These are phyloP conservation scores for Aurelia sp. DNA, from an alignment of 30 jellyfish, hydroid and myxozoan species.

Conservation along the genomic window DNA sequence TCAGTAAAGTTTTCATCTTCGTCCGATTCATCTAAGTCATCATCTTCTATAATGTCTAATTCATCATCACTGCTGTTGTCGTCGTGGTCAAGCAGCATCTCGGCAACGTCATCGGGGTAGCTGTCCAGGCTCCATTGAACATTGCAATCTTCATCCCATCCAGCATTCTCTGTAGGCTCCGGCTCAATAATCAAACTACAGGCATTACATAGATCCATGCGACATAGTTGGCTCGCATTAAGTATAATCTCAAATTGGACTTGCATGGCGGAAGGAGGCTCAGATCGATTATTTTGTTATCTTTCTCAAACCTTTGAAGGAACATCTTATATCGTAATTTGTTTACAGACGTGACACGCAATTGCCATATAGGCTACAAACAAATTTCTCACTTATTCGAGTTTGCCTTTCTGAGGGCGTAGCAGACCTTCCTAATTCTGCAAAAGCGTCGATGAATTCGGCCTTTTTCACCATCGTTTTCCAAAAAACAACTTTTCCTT, in stretches of 20 bases:
- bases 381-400: constrained; percentile 38
- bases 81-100: constrained; percentile 20
- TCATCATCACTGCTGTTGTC: constrained; percentile 19
- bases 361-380: constrained; percentile 36
- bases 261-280: constrained; percentile 59
- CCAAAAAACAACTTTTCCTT: constrained; percentile 46
- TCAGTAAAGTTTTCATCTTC: too few relatives aligned
- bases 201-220: constrained; percentile 51
- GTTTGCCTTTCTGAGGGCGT: background rate
- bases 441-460: constrained; percentile 34
- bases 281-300: constrained; percentile 42
- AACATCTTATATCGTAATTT: constrained; percentile 22
- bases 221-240: constrained; percentile 53
- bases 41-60: background rate
- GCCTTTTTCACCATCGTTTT: constrained; percentile 17
- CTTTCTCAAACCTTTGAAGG: constrained; percentile 39
- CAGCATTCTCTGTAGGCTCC: constrained; percentile 21
- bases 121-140: constrained; percentile 45
- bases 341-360: constrained; percentile 33
- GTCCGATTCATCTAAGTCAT: too few relatives aligned
- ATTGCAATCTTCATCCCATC: constrained; percentile 36
- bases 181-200: constrained; percentile 17
- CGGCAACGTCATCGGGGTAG: constrained; percentile 60
- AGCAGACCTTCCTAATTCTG: constrained; percentile 23
- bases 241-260: constrained; percentile 7